A percentile compares a stretch with the other conserved stretches of the same genome.
These are phyloP conservation scores for Dendrolimus punctatus DNA, from an alignment of 1,140 invertebrate species.

Conservation along the genomic window DNA sequence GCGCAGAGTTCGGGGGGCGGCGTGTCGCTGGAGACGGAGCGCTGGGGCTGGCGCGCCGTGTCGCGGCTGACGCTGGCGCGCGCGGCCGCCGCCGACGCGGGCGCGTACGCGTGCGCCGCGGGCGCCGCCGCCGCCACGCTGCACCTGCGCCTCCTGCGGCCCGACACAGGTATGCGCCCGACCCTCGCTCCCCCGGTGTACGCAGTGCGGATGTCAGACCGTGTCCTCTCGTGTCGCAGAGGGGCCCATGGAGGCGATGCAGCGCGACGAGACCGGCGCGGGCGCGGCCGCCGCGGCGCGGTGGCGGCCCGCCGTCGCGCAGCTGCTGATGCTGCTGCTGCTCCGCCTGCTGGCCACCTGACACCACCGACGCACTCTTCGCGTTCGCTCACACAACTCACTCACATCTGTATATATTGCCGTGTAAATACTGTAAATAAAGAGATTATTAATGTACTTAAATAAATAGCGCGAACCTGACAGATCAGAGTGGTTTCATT, in stretches of 20 bases:
- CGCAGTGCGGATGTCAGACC: neutral
- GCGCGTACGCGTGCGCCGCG: constrained; percentile 41
- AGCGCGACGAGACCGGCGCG: constrained; percentile 34
- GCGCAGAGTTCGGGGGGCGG: constrained; percentile 45
- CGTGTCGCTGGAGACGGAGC: constrained; percentile 54
- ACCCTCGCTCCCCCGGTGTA: too few relatives aligned
- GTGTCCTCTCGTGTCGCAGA: constrained; percentile 9
- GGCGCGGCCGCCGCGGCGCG: constrained; percentile 17
- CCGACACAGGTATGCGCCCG: constrained; percentile 7
- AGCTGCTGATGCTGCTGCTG: constrained; percentile 2
- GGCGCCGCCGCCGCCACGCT: constrained; percentile 18
- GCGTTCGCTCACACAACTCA: neutral
- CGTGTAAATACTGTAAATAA: constrained; percentile 17
- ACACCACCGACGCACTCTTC: constrained; percentile 5
- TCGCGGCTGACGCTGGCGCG: constrained; percentile 51
- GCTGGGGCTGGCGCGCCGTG: constrained; percentile 34
- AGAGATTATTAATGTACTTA: neutral
- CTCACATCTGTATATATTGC: constrained; percentile 12
- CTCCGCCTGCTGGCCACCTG: neutral
- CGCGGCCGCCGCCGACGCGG: constrained; percentile 32
- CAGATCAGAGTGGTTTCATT: too few relatives aligned
- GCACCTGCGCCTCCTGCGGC: constrained; percentile 5
- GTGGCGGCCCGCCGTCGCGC: constrained; percentile 1
- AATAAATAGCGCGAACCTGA: too few relatives aligned
- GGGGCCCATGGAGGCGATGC: constrained; percentile 36